Evolutionary conservation across 2,113 vertebrate genomes (phyloP).

Genomic region (Falcunculus frontatus): DNA sequence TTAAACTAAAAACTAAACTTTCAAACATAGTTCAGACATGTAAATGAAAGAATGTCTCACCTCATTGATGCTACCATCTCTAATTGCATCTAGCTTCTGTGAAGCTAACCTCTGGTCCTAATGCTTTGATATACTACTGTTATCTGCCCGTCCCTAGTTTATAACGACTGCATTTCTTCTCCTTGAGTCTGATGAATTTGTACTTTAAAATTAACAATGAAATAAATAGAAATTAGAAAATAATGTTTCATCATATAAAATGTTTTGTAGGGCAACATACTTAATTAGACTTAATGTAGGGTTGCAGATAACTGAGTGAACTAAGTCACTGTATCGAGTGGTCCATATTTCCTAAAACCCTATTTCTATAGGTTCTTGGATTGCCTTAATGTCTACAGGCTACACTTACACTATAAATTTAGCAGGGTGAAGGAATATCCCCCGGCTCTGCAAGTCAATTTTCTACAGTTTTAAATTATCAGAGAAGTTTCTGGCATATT

Average conservation of each 20-base stretch:
- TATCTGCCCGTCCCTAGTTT: background rate
- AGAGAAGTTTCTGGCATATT: background rate
- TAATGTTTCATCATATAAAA: background rate
- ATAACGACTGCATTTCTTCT: background rate
- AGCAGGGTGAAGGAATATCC: background rate
- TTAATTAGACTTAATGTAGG: background rate
- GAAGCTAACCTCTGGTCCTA: background rate
- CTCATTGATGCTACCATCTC: background rate
- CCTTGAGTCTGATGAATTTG: background rate
- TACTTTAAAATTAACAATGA: background rate
- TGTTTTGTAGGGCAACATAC: background rate
- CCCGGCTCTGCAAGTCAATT: background rate
- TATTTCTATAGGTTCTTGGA: background rate
- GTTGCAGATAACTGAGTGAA: background rate
- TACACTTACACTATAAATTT: background rate
- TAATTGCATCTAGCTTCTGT: background rate
- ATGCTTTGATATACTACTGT: background rate
- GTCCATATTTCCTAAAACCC: background rate
- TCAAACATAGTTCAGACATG: background rate
- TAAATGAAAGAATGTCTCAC: background rate
- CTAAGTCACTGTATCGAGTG: background rate
- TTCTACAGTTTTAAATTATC: background rate
- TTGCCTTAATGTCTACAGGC: background rate
- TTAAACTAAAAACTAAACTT: background rate
- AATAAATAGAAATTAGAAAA: background rate